phyloP scores from a whole-genome alignment of 2,888 invertebrate genomes.

The Cryptocheilus praepositus region DNA sequence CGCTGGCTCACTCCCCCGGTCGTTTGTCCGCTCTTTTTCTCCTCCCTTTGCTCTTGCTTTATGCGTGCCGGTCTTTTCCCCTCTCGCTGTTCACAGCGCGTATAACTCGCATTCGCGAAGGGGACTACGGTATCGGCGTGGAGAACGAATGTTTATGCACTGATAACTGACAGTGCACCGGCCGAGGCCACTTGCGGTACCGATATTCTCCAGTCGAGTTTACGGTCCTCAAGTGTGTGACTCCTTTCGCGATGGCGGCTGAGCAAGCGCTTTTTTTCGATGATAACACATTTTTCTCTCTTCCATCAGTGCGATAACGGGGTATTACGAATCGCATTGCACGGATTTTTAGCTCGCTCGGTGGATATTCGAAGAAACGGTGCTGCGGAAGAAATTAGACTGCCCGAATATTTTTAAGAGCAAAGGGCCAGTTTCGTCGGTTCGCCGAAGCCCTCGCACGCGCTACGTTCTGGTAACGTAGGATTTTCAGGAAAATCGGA shows the following conservation, averaged over 20 bases:
- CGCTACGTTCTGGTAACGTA: not conserved
- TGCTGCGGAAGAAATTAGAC: too few species aligned
- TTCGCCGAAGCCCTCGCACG: not conserved
- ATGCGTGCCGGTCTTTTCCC: slow-evolving; percentile 54
- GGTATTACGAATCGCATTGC: too few species aligned
- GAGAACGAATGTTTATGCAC: slow-evolving; percentile 65
- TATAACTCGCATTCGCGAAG: slow-evolving; percentile 54
- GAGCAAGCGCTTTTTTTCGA: too few species aligned
- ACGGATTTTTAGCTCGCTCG: too few species aligned
- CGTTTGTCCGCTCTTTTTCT: slow-evolving; percentile 14
- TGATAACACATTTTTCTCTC: too few species aligned
- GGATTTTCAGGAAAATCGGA: slow-evolving; percentile 38
- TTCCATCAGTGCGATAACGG: too few species aligned
- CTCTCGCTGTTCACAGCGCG: slow-evolving; percentile 39
- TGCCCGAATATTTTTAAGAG: too few species aligned
- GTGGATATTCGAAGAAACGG: too few species aligned
- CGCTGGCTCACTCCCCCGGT: not conserved
- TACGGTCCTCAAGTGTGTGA: too few species aligned
- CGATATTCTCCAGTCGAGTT: too few species aligned
- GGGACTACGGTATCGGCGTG: slow-evolving; percentile 45
- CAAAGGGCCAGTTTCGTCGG: not conserved
- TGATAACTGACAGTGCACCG: slow-evolving; percentile 62
- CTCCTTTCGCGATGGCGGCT: too few species aligned
- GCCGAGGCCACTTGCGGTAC: slow-evolving; percentile 21
- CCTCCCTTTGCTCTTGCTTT: slow-evolving; percentile 49